Base-by-base conservation (phyloP, 2,113 vertebrate species). In the Arothron firmamentum region DNA sequence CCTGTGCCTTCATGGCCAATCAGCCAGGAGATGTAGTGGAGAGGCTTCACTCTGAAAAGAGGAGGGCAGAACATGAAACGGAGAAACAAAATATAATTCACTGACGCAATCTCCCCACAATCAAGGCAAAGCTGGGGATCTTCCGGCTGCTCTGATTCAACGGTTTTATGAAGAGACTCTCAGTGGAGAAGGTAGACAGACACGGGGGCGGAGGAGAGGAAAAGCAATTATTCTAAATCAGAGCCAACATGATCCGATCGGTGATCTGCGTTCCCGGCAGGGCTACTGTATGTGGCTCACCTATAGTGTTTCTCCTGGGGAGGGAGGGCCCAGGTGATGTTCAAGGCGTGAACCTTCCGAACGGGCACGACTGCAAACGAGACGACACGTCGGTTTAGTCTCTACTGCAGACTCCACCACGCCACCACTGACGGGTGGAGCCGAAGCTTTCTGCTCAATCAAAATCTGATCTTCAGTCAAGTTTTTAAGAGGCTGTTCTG, bases 1-100 rank as follows among this genome's bases (percentile, higher is more conserved):
- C 96, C 96, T 89, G 93, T 92, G 75, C 96, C 96, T 92, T 99
- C 96, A 56, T 98, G 96, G 85, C 95, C 96, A 84, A 98, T 94
- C 86, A 98, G 85, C 95, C 96, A 98, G 17, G 96, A 96, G 78
- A 99, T 94, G 79, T 98, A 98, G 88, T 97, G 94, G 82, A 98
- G 93, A 68, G 96, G 96, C 74, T 99, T 99, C 82, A 97, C 94
- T 83, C 96, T 99, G 68, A 66, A 65, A 66, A 65, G 43, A 74
- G 74, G 51, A 52, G 72, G 42, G 60, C 42, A 48, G 18, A 48
- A 52, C 48, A 52, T 73, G 54, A 60, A 72, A n/a, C 75, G 74
- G 52, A 62, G 67, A 68, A 59, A 76, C 23, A 56, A 68, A 70
- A 49, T 54, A 47, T 47, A 4, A 16, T 12, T 18, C 25, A 64